Base-by-base conservation (phyloP, 2,113 vertebrate genomes). In the Rhinopomastus cyanomelas region DNA sequence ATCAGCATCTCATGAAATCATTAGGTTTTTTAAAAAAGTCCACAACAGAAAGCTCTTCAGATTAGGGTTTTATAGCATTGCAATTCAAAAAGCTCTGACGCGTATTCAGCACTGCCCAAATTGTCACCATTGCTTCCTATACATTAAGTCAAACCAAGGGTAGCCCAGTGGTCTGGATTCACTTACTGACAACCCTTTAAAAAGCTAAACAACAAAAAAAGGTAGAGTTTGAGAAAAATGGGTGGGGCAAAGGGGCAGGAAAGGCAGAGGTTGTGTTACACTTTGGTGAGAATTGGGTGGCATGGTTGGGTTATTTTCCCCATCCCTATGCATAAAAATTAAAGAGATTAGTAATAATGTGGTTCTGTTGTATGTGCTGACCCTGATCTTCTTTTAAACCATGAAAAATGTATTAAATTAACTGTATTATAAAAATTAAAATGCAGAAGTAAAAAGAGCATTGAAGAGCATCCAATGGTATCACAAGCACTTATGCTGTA, bases 321-420 rank as follows among this genome's bases (percentile, higher is more conserved):
- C 52, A 3, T 56, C 29, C 4, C n/a, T n/a, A 29, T 13, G 44
- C 6, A 42, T 49, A 56, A 79, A 85, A 75, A 57, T 76, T 8
- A 81, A 23, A 21, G 15, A 22, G 17, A 23, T 65, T 25, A 69
- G 22, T 87, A 77, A 57, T 27, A 62, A 81, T 36, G 25, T 36
- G 51, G 36, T 66, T 48, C 22, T 9, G 2, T 52, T 23, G 8
- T 74, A 52, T 34, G 12, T 39, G 39, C 36, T 75, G 61, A 69
- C 34, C 81, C 83, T 6, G 44, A 60, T 75, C 9, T 86, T 72
- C 74, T 78, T 71, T 36, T 26, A 77, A 87, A 55, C 27, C 26
- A 30, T 37, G 29, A 85, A 69, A 86, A 88, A 71, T 30, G 53
- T 89, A 85, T 80, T 71, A 81, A 85, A 74, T 83, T 32, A 69